Base-by-base conservation (phyloP, 2,113 vertebrate species). In the Hippopotamus amphibius region DNA sequence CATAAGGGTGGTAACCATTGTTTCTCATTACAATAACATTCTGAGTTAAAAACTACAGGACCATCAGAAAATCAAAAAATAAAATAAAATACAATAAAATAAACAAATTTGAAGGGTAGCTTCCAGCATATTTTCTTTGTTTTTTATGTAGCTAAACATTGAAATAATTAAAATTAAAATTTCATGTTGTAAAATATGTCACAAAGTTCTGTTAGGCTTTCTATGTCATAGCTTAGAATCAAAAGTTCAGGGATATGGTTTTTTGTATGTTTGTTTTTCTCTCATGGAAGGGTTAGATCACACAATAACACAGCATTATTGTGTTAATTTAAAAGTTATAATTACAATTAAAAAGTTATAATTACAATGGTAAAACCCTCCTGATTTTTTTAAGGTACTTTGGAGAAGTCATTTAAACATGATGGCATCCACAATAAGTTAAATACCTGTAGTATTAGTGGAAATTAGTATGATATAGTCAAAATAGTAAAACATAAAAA, bases 21-120 rank as follows among this genome's bases (percentile, higher is more conserved):
- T 68, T 96, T 88, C 22, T 96, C 28, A 90, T 92, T 81, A 59
- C 17, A 69, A 77, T 46, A 37, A 19, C 15, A 66, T 88, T 84
- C 26, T 37, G 41, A 83, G 33, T 68, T 41, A 53, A 86, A 93
- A 90, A 74, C 7, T 6, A 2, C 26, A 83, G 41, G 15, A 1
- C 0, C 9, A 80, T 59, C 13, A 72, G 3, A 55, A 94, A 82
- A 69, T 1, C 1, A 55, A 63, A 90, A 69, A 77, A 16, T 28
- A 46, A 53, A 55, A 61, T 28, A 5, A 92, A 53, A 65, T 77
- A 66, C 69, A 65, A 55, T 77, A 63, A 81, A 79, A 81, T 9
- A 77, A 16, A 72, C n/a, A 55, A 71, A 68, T 28, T 30, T 90
- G 30, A 92, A 87, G 3, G 22, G 4, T 7, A 48, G 15, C 68